These are phyloP conservation scores for Strigamia crassipes DNA, from an alignment of 2,888 invertebrate genomes.

Conservation along the genomic window DNA sequence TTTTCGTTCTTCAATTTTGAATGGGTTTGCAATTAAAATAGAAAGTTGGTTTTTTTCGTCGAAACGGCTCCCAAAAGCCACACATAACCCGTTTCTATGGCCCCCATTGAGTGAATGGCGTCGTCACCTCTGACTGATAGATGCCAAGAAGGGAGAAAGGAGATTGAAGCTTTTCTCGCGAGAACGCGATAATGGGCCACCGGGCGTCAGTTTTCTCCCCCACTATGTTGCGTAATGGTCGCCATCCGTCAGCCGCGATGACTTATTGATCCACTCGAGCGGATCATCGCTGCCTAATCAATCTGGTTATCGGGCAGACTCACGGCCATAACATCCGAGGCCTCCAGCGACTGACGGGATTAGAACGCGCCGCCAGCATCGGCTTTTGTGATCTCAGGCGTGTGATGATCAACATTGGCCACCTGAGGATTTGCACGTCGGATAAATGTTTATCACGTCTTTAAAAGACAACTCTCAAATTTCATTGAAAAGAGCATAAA, in stretches of 20 bases:
- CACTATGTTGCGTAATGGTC: slow-evolving; percentile 37
- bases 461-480: slow-evolving; percentile 22
- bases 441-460: slow-evolving; percentile 31
- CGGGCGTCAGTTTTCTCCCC: slow-evolving; percentile 24
- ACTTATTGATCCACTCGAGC: slow-evolving; percentile 44
- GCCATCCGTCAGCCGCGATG: slow-evolving; percentile 37
- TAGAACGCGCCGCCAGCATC: slow-evolving; percentile 35
- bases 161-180: slow-evolving; percentile 42
- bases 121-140: slow-evolving; percentile 41
- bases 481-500: background rate
- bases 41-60: background rate
- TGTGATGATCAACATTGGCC: slow-evolving; percentile 36
- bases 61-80: slow-evolving; percentile 40
- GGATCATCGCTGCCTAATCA: slow-evolving; percentile 47
- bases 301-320: slow-evolving; percentile 43
- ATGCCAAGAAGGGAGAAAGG: slow-evolving; percentile 34
- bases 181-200: slow-evolving; percentile 33
- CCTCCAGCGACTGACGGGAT: slow-evolving; percentile 29
- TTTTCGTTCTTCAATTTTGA: slow-evolving; percentile 49
- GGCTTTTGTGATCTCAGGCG: slow-evolving; percentile 40
- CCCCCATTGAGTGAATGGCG: slow-evolving; percentile 11
- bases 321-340: slow-evolving; percentile 16
- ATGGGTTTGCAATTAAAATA: slow-evolving; percentile 31
- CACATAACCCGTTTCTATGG: slow-evolving; percentile 34
- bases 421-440: slow-evolving; percentile 40